phyloP scores from a whole-genome alignment of 2,113 vertebrate species.

The Ctenodactylus gundi region DNA sequence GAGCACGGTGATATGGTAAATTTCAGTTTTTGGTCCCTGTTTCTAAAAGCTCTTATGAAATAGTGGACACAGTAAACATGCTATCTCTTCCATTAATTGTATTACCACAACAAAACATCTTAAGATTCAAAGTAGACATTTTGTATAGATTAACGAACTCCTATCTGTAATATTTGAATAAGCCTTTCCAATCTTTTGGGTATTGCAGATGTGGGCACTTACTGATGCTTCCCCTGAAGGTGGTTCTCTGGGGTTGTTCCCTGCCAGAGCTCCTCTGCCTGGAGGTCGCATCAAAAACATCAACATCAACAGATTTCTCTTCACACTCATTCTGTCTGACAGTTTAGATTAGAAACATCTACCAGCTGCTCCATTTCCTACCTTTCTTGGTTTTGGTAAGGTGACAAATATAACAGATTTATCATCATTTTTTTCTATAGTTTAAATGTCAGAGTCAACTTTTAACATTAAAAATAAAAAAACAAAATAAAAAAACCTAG shows the following conservation, averaged over 20 bases:
- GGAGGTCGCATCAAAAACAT: slow-evolving; percentile 28
- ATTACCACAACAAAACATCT: neutral
- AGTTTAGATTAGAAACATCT: slow-evolving; percentile 65
- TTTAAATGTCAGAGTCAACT: slow-evolving; percentile 66
- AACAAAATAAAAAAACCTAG: neutral
- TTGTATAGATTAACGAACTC: neutral
- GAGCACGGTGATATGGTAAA: neutral
- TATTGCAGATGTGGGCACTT: neutral
- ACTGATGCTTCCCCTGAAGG: neutral
- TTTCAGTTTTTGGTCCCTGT: neutral
- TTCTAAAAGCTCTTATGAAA: neutral
- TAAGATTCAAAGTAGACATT: neutral
- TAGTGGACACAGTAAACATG: neutral
- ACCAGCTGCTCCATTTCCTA: slow-evolving; percentile 69
- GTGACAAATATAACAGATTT: slow-evolving; percentile 69
- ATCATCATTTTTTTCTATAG: slow-evolving; percentile 60
- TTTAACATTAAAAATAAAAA: slow-evolving; percentile 33
- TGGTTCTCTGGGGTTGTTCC: neutral
- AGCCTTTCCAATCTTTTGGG: neutral
- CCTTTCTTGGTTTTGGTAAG: slow-evolving; percentile 64
- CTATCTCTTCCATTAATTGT: neutral
- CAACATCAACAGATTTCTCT: slow-evolving; percentile 46
- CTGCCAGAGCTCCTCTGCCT: neutral
- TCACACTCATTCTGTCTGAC: slow-evolving; percentile 13
- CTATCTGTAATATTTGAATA: neutral